Evolutionary conservation across 2,888 invertebrate species (phyloP).

Genomic region (Melanostoma mellinum): DNA sequence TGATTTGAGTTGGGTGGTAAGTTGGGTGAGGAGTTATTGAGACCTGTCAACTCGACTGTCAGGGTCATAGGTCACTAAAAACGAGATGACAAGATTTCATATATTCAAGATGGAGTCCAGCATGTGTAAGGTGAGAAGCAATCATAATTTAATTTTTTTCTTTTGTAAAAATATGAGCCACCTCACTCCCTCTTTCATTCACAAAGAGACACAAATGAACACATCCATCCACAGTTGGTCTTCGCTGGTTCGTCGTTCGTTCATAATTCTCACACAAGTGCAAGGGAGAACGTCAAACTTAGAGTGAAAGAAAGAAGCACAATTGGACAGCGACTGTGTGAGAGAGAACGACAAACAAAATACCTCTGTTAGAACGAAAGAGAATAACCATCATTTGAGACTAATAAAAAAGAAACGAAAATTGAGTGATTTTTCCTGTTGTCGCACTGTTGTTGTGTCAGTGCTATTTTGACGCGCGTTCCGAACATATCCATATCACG

Average conservation of each 20-base stretch:
- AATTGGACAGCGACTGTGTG: constrained; percentile 26
- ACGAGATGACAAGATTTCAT: background rate
- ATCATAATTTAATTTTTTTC: constrained; percentile 55
- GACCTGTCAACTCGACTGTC: background rate
- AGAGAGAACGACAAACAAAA: constrained; percentile 60
- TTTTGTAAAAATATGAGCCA: constrained; percentile 35
- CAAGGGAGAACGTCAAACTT: background rate
- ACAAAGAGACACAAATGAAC: constrained; percentile 18
- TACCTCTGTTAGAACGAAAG: constrained; percentile 34
- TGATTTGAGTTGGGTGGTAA: constrained; percentile 16
- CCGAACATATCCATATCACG: constrained; percentile 79
- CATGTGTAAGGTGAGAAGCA: constrained; percentile 36
- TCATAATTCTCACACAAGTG: constrained; percentile 48
- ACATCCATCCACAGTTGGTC: constrained; percentile 63
- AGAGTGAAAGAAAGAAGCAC: constrained; percentile 20
- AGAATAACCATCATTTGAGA: constrained; percentile 40
- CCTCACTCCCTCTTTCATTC: constrained; percentile 35
- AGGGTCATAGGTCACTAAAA: background rate
- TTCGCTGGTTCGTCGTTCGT: constrained; percentile 60
- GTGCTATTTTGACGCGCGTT: constrained; percentile 82
- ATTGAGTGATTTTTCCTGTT: constrained; percentile 79
- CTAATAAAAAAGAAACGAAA: constrained; percentile 67
- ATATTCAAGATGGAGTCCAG: constrained; percentile 34
- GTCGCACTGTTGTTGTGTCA: constrained; percentile 81
- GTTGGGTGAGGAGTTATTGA: background rate